A percentile compares a stretch with the other conserved stretches of the same genome.
phyloP scores from a whole-genome alignment of 2,888 invertebrate species.

The Amphipoea oculea region DNA sequence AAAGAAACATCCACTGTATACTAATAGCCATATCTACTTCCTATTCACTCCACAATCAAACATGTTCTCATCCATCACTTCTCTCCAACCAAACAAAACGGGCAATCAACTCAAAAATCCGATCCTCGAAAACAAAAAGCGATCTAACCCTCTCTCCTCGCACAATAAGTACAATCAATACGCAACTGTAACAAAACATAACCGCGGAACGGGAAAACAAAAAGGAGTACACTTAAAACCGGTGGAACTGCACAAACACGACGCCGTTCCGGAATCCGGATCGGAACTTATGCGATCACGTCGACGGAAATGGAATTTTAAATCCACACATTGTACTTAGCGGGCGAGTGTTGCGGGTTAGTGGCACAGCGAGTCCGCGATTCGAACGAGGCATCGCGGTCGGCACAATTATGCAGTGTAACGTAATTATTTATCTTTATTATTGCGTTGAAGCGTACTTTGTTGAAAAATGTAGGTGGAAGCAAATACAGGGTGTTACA shows the following conservation, averaged over 20 bases:
- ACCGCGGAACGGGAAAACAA: conserved; percentile 61
- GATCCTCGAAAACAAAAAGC: conserved; percentile 28
- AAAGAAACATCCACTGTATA: background rate
- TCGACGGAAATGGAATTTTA: conserved; percentile 88
- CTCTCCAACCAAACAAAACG: conserved; percentile 10
- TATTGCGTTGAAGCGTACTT: background rate
- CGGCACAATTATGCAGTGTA: conserved; percentile 37
- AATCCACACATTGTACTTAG: conserved; percentile 84
- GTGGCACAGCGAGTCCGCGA: conserved; percentile 40
- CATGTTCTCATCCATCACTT: conserved; percentile 1
- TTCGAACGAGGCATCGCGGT: conserved; percentile 43
- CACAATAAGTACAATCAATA: conserved; percentile 67
- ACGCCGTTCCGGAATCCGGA: conserved; percentile 75
- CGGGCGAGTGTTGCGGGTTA: conserved; percentile 55
- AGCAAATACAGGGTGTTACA: background rate
- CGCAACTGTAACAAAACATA: conserved; percentile 61
- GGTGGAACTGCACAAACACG: conserved; percentile 64
- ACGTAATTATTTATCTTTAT: conserved; percentile 29
- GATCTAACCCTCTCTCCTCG: conserved; percentile 29
- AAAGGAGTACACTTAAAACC: conserved; percentile 67
- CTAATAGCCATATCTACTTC: background rate
- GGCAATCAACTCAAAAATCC: conserved; percentile 39
- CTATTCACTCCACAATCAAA: conserved; percentile 1
- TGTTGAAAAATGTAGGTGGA: background rate
- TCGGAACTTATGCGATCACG: conserved; percentile 85